A percentile compares a stretch with the other conserved stretches of the same genome.
Evolutionary conservation across 2,113 vertebrate species (phyloP).

Genomic region (Tychaedon coryphoeus): DNA sequence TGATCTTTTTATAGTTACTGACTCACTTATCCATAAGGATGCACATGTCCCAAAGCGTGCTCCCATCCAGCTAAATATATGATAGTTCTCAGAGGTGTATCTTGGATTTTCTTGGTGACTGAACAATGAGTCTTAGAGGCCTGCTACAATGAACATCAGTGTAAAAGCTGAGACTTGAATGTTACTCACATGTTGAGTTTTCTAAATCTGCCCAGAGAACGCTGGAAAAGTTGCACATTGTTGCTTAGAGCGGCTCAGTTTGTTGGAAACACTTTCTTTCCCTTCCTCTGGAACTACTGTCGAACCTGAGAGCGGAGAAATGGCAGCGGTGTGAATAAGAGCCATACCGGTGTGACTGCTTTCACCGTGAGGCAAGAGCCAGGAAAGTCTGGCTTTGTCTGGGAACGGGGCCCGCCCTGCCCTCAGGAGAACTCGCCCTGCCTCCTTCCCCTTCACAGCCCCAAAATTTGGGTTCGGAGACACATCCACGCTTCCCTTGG

Average conservation of each 20-base stretch:
- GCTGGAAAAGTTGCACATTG: no score
- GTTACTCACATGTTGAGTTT: background rate
- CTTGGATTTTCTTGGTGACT: background rate
- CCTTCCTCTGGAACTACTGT: background rate
- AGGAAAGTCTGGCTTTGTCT: background rate
- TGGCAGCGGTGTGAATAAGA: background rate
- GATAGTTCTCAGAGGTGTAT: background rate
- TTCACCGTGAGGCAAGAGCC: background rate
- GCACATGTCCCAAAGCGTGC: background rate
- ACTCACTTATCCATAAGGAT: background rate
- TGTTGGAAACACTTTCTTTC: background rate
- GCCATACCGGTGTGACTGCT: constrained; percentile 17
- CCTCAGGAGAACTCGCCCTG: background rate
- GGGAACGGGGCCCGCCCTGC: background rate
- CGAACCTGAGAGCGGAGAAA: background rate
- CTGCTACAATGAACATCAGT: background rate
- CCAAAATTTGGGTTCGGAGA: background rate
- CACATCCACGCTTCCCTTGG: accelerated
- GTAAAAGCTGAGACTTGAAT: background rate
- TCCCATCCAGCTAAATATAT: background rate
- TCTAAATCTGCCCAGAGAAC: background rate
- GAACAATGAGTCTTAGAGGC: background rate
- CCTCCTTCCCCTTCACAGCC: background rate
- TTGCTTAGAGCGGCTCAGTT: accelerated
- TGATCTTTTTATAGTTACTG: background rate